Base-by-base conservation (phyloP, 2,113 vertebrate species). In the Butorides virescens region DNA sequence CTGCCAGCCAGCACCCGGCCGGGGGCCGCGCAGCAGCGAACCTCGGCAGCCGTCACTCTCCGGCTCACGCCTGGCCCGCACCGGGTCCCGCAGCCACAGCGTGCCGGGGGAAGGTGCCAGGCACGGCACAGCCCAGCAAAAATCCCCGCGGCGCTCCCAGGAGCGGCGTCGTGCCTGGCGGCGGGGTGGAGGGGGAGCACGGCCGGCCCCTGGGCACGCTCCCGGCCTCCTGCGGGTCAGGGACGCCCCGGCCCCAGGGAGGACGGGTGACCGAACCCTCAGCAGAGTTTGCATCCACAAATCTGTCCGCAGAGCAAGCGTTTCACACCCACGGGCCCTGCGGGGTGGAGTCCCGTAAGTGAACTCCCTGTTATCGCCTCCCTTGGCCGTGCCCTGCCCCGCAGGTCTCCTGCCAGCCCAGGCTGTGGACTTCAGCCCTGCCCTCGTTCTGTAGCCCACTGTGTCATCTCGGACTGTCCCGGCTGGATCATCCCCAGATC, bases 51-150 rank as follows among this genome's bases (percentile, higher is more conserved):
- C 18, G 6, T 63, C 15, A 53, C 36, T n/a, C 11, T n/a, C 11
- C 5, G 2, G 58, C 58, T 44, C 50, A 1, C 59, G 16, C 29
- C 23, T 3, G 1, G 37, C 22, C 32, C 1, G 0, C 7, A 15
- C 44, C 49, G 59, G 59, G 23, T 67, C 42, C 47, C 53, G 18
- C 17, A 25, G 3, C 44, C 4, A 1, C 63, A 5, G 5, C 22
- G 3, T 4, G 8, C 55, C 3, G 7, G 19, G 30, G 42, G 26
- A 72, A 16, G 34, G 5, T 7, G 52, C 12, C 80, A 56, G 42
- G 21, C 12, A 71, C 2, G 17, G 56, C 47, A 46, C 42, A 88
- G 25, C 15, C 25, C 70, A 59, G 74, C 52, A 34, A 68, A 88
- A 56, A 37, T 4, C 4, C 16, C 37, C 3, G 3, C 18, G 53